Conservation (phyloP, 2,797 vertebrate species). For the Adrianichthys oophorus region DNA sequence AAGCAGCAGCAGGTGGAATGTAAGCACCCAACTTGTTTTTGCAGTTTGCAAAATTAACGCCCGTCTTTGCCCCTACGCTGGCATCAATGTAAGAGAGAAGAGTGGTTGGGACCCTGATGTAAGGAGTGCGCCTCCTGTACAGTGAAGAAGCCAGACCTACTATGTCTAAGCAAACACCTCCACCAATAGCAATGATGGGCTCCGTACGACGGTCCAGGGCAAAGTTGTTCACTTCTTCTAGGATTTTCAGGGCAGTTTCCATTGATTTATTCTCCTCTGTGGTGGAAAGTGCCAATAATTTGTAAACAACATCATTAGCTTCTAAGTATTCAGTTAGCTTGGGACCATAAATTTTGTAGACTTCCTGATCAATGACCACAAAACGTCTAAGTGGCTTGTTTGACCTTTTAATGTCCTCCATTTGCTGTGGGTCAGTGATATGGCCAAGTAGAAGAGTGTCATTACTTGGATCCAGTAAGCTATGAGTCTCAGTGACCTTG, state of each 20-base stretch:
- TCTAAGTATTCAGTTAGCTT: conserved; percentile 78
- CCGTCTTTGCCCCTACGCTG: conserved; percentile 83
- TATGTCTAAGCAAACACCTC: conserved; percentile 83
- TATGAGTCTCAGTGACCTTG: conserved; percentile 77
- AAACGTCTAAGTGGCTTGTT: conserved; percentile 77
- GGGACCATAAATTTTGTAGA: conserved; percentile 77
- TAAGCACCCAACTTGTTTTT: conserved; percentile 86
- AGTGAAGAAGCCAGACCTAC: conserved; percentile 81
- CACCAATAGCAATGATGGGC: conserved; percentile 83
- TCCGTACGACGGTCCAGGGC: conserved; percentile 79
- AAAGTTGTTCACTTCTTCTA: conserved; percentile 82
- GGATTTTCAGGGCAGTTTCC: conserved; percentile 78
- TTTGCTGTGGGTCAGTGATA: conserved; percentile 69
- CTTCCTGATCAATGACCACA: conserved; percentile 80
- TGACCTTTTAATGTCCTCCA: conserved; percentile 52
- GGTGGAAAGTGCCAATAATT: conserved; percentile 78
- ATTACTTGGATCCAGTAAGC: conserved; percentile 78
- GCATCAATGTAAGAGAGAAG: conserved; percentile 84
- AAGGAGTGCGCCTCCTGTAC: conserved; percentile 82
- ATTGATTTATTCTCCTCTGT: conserved; percentile 85
- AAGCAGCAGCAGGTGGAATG: conserved; percentile 77
- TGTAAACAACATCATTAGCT: conserved; percentile 71
- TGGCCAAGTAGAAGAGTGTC: conserved; percentile 81
- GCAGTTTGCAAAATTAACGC: conserved; percentile 85
- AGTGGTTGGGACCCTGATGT: conserved; percentile 84